Conservation (phyloP, 2,888 invertebrate species). For the Serripes groenlandicus region DNA sequence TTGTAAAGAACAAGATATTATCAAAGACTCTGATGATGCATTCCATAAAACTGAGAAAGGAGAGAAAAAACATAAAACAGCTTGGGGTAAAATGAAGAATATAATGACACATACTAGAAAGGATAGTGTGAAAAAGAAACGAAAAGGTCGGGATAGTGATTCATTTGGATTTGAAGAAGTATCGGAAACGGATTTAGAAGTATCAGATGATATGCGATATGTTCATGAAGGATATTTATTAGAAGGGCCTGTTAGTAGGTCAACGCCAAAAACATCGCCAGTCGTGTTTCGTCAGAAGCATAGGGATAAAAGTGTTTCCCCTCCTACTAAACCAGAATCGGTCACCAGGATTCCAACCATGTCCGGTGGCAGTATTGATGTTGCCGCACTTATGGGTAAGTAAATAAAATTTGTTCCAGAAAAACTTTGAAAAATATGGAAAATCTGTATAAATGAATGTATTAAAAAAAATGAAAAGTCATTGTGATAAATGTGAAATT, state of each 20-base stretch:
- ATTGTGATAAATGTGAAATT: no score
- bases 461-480: no score
- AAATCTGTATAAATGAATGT: no score
- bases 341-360: constrained; percentile 57
- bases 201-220: constrained; percentile 71
- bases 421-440: no score
- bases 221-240: constrained; percentile 74
- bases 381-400: constrained; percentile 82
- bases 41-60: constrained; percentile 75
- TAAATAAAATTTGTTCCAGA: no score
- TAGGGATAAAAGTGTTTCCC: constrained; percentile 70
- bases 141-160: constrained; percentile 69
- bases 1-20: constrained; percentile 75
- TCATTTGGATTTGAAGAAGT: constrained; percentile 76
- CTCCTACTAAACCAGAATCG: constrained; percentile 59
- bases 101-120: constrained; percentile 91
- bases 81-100: constrained; percentile 93
- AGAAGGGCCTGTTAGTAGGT: constrained; percentile 78
- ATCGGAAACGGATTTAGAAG: constrained; percentile 78
- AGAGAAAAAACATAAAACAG: constrained; percentile 88
- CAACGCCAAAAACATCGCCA: constrained; percentile 80
- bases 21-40: constrained; percentile 56
- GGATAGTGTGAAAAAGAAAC: constrained; percentile 90
- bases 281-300: constrained; percentile 74
- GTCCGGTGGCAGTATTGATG: constrained; percentile 71